phyloP scores from a whole-genome alignment of 2,113 vertebrate species.

The Chionomys nivalis region DNA sequence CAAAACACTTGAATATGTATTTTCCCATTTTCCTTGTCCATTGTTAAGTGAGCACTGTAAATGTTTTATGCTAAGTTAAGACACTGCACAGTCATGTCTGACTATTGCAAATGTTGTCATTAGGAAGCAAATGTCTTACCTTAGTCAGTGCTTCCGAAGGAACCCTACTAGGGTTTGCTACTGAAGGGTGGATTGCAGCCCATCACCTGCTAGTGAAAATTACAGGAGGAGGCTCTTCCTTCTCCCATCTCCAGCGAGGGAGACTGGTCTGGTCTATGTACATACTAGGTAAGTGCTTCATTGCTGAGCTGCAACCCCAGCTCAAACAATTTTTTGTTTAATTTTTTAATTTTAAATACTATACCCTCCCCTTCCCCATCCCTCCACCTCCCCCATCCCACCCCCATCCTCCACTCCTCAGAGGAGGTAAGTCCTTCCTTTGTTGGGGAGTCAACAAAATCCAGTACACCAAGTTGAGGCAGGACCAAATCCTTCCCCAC shows the following conservation, averaged over 20 bases:
- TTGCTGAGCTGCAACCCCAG: not conserved
- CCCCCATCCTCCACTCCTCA: too few relatives aligned
- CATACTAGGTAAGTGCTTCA: too few relatives aligned
- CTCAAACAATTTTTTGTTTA: not conserved
- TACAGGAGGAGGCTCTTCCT: not conserved
- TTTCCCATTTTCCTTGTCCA: not conserved
- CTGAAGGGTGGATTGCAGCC: not conserved
- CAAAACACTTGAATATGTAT: not conserved
- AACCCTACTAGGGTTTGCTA: not conserved
- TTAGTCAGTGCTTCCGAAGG: constrained; percentile 39
- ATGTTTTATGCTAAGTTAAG: constrained; percentile 45
- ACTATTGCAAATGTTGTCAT: not conserved
- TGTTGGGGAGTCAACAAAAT: too few relatives aligned
- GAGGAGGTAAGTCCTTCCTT: too few relatives aligned
- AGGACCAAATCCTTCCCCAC: too few relatives aligned
- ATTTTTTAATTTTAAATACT: not conserved
- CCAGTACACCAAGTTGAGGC: too few relatives aligned
- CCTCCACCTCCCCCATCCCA: too few relatives aligned
- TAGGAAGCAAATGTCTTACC: not conserved
- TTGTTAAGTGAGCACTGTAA: constrained; percentile 42
- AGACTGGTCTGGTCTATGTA: not conserved
- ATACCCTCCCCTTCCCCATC: too few relatives aligned
- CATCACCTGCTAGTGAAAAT: not conserved
- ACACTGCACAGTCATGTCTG: not conserved
- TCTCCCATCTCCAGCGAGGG: too few relatives aligned